Percentiles rank a stretch among this genome's conserved stretches.
These are phyloP conservation scores for Zoroaster sp. DNA, from an alignment of 53 echinoderm and acorn worm genomes.

Conservation along the genomic window DNA sequence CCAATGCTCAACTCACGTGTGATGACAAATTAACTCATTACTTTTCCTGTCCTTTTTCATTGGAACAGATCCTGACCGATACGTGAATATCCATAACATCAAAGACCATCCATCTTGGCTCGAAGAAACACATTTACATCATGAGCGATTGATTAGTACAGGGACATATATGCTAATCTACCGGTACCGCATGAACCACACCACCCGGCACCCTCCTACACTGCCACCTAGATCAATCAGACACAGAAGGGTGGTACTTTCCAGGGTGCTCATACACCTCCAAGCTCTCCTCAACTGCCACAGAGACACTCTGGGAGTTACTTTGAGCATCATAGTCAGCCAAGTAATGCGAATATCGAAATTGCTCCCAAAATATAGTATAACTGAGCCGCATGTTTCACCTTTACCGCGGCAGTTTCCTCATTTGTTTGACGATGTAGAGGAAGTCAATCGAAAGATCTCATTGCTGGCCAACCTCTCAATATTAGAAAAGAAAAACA, in stretches of 20 bases:
- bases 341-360: neutral
- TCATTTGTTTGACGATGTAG: neutral
- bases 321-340: neutral
- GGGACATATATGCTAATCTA: constrained; percentile 6
- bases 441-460: neutral
- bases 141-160: neutral
- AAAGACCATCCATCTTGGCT: neutral
- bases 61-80: neutral
- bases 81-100: constrained; percentile 2
- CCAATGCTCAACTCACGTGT: too few relatives aligned
- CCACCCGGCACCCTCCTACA: neutral
- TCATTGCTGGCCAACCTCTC: constrained; percentile 15
- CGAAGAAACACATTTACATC: neutral
- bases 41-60: too few relatives aligned
- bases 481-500: neutral
- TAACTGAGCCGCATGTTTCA: neutral
- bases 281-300: neutral
- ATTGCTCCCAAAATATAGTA: neutral
- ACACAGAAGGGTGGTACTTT: neutral
- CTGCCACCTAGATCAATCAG: neutral
- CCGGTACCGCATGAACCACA: neutral
- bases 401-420: neutral
- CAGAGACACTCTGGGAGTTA: neutral
- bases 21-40: too few relatives aligned
- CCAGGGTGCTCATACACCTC: neutral